Percentiles rank a stretch among this genome's conserved stretches.
Evolutionary conservation across 2,113 vertebrate genomes (phyloP).

Genomic region (Typhlomys cinereus): DNA sequence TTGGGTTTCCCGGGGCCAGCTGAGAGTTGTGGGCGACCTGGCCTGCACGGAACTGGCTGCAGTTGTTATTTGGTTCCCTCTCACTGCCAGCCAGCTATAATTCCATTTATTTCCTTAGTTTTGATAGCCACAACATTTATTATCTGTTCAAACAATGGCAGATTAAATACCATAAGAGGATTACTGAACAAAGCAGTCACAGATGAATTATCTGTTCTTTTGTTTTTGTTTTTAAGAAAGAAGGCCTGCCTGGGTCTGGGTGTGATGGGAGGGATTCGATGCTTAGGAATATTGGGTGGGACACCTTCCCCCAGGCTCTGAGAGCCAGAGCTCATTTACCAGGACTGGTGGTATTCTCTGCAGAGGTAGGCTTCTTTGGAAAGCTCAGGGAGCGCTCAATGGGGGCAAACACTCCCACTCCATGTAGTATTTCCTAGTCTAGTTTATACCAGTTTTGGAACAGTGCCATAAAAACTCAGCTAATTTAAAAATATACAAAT

Average conservation of each 20-base stretch:
- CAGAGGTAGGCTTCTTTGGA: not conserved
- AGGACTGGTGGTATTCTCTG: not conserved
- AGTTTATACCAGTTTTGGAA: not conserved
- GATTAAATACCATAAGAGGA: conserved; percentile 67
- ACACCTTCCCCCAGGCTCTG: not conserved
- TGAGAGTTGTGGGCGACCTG: not conserved
- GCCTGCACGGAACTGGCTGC: not conserved
- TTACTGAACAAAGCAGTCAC: conserved; percentile 66
- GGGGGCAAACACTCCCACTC: not conserved
- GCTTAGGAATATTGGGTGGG: not conserved
- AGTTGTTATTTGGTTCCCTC: conserved; percentile 23
- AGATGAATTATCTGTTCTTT: conserved; percentile 19
- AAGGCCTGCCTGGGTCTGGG: not conserved
- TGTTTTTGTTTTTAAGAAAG: conserved; percentile 53
- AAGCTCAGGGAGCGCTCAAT: not conserved
- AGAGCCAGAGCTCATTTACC: not conserved
- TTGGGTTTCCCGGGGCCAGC: not conserved
- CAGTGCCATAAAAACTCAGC: not conserved
- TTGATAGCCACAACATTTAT: conserved; percentile 49
- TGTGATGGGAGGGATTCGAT: not conserved
- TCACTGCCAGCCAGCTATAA: not conserved
- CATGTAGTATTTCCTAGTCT: not conserved
- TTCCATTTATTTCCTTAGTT: conserved; percentile 58
- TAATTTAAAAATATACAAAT: conserved; percentile 33
- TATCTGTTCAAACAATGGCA: conserved; percentile 52